Evolutionary conservation across 2,113 vertebrate species (phyloP).

Genomic region (Rostratula benghalensis): DNA sequence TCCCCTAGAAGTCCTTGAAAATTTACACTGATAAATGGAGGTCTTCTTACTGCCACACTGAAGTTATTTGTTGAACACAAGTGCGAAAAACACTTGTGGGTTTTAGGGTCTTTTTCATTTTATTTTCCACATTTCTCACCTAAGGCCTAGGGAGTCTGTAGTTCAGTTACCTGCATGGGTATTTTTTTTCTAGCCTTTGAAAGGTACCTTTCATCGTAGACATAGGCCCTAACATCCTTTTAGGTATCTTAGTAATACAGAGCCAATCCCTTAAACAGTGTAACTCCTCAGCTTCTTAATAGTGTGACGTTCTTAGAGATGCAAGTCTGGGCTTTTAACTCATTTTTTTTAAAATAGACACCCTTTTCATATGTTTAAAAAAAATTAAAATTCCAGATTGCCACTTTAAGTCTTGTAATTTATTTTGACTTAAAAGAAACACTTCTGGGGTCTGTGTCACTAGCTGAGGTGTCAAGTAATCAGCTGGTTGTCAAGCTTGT

Average conservation of each 20-base stretch:
- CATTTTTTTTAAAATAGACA: not conserved
- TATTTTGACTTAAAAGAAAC: not conserved
- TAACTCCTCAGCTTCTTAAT: not conserved
- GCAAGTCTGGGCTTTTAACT: not conserved
- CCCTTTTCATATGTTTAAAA: not conserved
- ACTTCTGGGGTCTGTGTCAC: not conserved
- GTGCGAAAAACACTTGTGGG: not conserved
- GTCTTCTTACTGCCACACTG: not conserved
- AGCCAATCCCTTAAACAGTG: not conserved
- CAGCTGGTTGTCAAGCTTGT: not conserved
- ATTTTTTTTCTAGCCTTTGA: not conserved
- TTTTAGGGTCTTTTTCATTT: not conserved
- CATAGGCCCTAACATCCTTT: not conserved
- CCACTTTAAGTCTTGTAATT: not conserved
- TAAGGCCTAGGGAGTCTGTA: not conserved
- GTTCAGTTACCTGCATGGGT: fast-evolving
- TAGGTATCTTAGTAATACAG: not conserved
- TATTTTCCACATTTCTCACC: not conserved
- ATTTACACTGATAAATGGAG: not conserved
- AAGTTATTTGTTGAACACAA: not conserved
- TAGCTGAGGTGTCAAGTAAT: not conserved
- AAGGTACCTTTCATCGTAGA: not conserved
- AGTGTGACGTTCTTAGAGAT: not conserved
- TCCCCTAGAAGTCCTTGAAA: not conserved
- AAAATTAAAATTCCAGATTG: not conserved